Percentiles rank a stretch among this genome's conserved stretches.
Evolutionary conservation across 2,888 invertebrate genomes (phyloP).

Genomic region (Melikaiella ostensackeni): DNA sequence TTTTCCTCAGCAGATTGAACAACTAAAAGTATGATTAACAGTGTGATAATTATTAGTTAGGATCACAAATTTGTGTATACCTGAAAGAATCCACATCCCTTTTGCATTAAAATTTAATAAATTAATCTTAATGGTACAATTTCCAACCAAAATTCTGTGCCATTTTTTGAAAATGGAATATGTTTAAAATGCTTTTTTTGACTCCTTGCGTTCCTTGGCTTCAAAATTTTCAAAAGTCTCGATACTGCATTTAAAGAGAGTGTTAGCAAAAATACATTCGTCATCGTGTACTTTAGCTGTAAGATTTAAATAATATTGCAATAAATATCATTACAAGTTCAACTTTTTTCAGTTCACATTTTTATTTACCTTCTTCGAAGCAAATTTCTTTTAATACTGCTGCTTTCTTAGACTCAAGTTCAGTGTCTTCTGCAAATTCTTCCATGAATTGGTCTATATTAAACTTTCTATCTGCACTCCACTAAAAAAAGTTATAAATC

Average conservation of each 20-base stretch:
- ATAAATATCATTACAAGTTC: background rate
- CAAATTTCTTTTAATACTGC: background rate
- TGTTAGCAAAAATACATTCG: background rate
- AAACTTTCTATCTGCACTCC: background rate
- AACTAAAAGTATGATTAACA: too few relatives aligned
- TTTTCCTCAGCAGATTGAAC: too few relatives aligned
- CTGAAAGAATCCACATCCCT: too few relatives aligned
- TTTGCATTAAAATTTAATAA: too few relatives aligned
- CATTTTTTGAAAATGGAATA: too few relatives aligned
- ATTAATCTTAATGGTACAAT: too few relatives aligned
- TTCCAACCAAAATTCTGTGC: too few relatives aligned
- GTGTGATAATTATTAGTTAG: too few relatives aligned
- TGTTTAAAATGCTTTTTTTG: background rate
- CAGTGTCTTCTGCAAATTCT: constrained; percentile 7
- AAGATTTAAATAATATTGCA: background rate
- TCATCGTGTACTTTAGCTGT: background rate
- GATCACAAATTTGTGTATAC: too few relatives aligned
- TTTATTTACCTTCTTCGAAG: background rate
- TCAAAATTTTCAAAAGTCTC: background rate
- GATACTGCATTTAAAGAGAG: background rate
- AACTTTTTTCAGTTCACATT: background rate
- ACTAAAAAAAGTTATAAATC: background rate
- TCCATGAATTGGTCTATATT: constrained; percentile 1
- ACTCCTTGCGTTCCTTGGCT: background rate
- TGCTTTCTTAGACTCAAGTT: background rate